A percentile compares a stretch with the other conserved stretches of the same genome.
Conservation (phyloP, 2,797 vertebrate species). For the Carcharodon carcharias region DNA sequence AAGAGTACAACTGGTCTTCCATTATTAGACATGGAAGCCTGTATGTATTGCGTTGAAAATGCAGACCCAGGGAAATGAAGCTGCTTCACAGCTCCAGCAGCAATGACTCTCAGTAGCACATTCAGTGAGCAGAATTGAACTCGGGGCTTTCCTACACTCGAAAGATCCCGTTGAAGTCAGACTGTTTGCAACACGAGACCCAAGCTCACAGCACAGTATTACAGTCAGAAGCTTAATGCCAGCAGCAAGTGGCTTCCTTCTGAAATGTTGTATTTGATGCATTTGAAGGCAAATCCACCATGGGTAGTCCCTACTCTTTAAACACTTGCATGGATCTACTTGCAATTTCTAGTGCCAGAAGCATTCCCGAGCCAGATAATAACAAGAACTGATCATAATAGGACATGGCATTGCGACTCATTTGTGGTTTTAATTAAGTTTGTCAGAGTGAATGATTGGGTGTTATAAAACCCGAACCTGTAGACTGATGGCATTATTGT, state of each 20-base stretch:
- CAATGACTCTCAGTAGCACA: not conserved
- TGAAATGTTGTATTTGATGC: not conserved
- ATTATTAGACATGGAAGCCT: not conserved
- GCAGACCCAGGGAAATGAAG: not conserved
- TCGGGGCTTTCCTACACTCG: not conserved
- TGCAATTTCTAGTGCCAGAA: not conserved
- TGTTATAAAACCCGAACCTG: conserved; percentile 10
- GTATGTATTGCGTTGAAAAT: not conserved
- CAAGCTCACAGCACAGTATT: not conserved
- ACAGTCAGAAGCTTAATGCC: not conserved
- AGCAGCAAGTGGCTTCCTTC: not conserved
- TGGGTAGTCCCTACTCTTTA: not conserved
- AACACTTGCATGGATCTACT: not conserved
- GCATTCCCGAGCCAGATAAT: not conserved
- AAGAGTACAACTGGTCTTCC: not conserved
- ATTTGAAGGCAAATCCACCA: not conserved
- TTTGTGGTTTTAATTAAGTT: conserved; percentile 38
- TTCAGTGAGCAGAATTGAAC: not conserved
- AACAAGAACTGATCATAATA: conserved; percentile 24
- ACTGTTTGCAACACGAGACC: not conserved
- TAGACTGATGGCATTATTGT: conserved; percentile 33
- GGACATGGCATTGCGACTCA: conserved; percentile 20
- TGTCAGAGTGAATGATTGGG: conserved; percentile 37
- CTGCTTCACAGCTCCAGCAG: not conserved
- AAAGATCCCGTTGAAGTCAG: not conserved